Evolutionary conservation across 2,888 invertebrate genomes (phyloP), one percentile per base, ranked within the genome.

Genomic region (Doris montereyensis): DNA sequence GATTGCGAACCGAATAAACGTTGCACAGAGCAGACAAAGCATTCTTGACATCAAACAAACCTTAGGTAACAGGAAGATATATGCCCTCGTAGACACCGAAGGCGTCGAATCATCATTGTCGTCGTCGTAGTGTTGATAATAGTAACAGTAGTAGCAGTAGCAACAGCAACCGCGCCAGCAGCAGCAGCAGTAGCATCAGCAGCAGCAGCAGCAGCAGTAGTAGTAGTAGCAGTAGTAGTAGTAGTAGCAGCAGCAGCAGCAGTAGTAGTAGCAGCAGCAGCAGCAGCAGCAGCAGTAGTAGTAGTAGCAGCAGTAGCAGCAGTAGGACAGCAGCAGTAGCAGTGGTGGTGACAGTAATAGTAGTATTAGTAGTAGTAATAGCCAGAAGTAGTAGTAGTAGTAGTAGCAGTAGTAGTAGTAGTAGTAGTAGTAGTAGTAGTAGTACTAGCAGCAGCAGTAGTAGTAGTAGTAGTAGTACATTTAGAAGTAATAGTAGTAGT

Each of bases 331-430:
- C n/a, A n/a, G n/a, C n/a, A n/a, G n/a, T n/a, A n/a, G n/a, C n/a
- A n/a, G n/a, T n/a, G n/a, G n/a, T n/a, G n/a, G 65, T 75, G 62
- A 62, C 62, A 75, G 62, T 75, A 65, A 41, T 26, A 75, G 78
- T 32, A 34, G 34, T 32, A 5, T 17, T 70, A 34, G 34, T 70
- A 34, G 70, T 70, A 34, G 30, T 52, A 58, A 32, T 26, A 30
- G 28, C 8, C n/a, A 28, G 73, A 10, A 52, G 72, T 72, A 24
- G 58, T 73, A 73, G 58, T 73, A 58, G 30, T 58, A 58, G 58
- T 73, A 58, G 73, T 58, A 58, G 58, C 28, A 58, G 73, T 58
- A 58, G 58, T 73, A 28, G 30, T 58, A 58, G 57, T 73, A 58
- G 73, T 58, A 58, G 28, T 73, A 58, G 57, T 52, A 26, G 72